A percentile compares a stretch with the other conserved stretches of the same genome.
Evolutionary conservation across 2,888 invertebrate species (phyloP).

Genomic region (Tetanocera ferruginea): DNA sequence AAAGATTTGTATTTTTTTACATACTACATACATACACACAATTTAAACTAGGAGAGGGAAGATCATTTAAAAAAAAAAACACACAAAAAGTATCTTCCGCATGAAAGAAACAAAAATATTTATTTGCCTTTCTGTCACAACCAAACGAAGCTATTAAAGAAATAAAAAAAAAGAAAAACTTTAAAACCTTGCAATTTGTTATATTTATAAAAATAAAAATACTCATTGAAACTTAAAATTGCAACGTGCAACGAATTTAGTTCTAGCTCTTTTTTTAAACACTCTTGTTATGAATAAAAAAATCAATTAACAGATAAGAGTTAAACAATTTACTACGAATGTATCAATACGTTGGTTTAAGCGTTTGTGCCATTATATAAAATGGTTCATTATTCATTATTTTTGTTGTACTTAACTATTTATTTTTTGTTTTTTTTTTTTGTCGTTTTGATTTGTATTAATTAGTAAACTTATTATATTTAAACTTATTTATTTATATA

Average conservation of each 20-base stretch:
- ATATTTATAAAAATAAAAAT: slow-evolving; percentile 14
- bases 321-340: neutral
- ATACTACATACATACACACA: slow-evolving; percentile 5
- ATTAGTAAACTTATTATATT: slow-evolving; percentile 22
- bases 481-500: slow-evolving; percentile 5
- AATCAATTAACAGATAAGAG: neutral
- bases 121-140: slow-evolving; percentile 17
- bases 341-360: neutral
- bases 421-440: slow-evolving; percentile 13
- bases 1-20: slow-evolving; percentile 27
- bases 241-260: slow-evolving; percentile 27
- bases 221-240: neutral
- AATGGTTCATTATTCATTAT: neutral
- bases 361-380: no score
- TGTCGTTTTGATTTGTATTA: slow-evolving; percentile 18
- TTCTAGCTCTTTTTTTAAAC: slow-evolving; percentile 26
- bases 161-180: neutral
- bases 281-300: neutral
- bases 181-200: slow-evolving; percentile 4
- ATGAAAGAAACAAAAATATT: neutral
- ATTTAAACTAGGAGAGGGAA: neutral
- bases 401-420: slow-evolving; percentile 23
- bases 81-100: neutral
- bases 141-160: neutral
- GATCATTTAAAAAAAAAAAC: neutral